A percentile compares a stretch with the other conserved stretches of the same genome.
Evolutionary conservation across 2,797 vertebrate genomes (phyloP).

Genomic region (Cetoscarus ocellatus): DNA sequence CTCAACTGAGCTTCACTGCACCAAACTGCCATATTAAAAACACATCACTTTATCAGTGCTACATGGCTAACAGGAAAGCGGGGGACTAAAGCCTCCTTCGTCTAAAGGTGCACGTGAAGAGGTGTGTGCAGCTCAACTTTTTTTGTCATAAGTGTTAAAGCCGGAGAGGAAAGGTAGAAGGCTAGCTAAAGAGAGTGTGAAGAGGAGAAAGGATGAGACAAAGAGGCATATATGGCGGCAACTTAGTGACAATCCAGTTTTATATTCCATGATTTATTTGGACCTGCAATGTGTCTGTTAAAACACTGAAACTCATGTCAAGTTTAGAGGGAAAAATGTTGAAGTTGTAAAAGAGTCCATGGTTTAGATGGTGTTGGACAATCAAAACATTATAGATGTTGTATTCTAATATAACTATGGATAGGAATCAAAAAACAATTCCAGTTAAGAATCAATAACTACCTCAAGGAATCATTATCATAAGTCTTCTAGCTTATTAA

Average conservation of each 20-base stretch:
- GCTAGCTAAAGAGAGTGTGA: conserved; percentile 24
- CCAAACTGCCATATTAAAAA: no score
- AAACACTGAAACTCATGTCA: conserved; percentile 28
- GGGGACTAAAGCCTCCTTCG: conserved; percentile 35
- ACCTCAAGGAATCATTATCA: no score
- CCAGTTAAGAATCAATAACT: no score
- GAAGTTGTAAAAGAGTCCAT: neutral
- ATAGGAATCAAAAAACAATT: no score
- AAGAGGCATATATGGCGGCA: conserved; percentile 5
- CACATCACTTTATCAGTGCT: no score
- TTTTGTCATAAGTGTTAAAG: conserved; percentile 64
- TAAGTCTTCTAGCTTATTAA: no score
- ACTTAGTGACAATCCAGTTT: neutral
- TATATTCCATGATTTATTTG: conserved; percentile 11
- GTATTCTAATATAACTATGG: no score
- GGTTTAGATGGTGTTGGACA: conserved; percentile 12
- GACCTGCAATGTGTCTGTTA: neutral
- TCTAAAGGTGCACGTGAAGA: conserved; percentile 60
- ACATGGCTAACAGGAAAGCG: conserved; percentile 10
- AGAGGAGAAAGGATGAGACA: conserved; percentile 28
- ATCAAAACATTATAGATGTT: conserved; percentile 6
- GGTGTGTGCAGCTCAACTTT: conserved; percentile 59
- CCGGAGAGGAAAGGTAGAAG: conserved; percentile 44
- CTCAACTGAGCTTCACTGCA: no score
- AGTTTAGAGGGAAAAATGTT: neutral